Percentiles rank a stretch among this genome's conserved stretches.
phyloP scores from a whole-genome alignment of 2,797 vertebrate species.

The Tapera naevia region DNA sequence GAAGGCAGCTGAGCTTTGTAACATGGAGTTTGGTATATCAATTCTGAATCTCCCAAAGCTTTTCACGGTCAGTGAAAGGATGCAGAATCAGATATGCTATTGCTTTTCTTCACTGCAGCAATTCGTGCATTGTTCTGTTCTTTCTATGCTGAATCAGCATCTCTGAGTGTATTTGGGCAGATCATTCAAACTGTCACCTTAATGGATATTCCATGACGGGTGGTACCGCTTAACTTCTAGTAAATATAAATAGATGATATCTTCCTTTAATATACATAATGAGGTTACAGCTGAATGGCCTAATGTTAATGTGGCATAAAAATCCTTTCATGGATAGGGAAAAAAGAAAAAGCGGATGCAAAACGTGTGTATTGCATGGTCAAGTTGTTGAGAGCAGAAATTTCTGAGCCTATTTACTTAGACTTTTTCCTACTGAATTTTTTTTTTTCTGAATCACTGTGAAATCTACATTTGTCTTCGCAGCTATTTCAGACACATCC shows the following conservation, averaged over 20 bases:
- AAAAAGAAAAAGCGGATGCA: not conserved
- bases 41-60: not conserved
- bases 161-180: not conserved
- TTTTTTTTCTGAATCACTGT: not conserved
- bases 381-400: not conserved
- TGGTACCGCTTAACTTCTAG: not conserved
- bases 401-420: not conserved
- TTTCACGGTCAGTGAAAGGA: not conserved
- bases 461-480: not conserved
- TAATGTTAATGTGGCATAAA: fast-evolving
- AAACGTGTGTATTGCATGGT: not conserved
- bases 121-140: not conserved
- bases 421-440: not conserved
- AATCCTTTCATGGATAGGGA: not conserved
- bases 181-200: not conserved
- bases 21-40: not conserved
- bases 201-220: not conserved
- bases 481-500: constrained; percentile 2
- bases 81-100: not conserved
- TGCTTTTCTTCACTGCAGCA: not conserved
- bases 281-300: not conserved
- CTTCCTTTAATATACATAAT: not conserved
- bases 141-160: not conserved
- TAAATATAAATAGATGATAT: not conserved
- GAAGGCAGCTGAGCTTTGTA: not conserved